A percentile compares a stretch with the other conserved stretches of the same genome.
These are phyloP conservation scores for Meiosimyza platycephala DNA, from an alignment of 2,888 invertebrate species.

Conservation along the genomic window DNA sequence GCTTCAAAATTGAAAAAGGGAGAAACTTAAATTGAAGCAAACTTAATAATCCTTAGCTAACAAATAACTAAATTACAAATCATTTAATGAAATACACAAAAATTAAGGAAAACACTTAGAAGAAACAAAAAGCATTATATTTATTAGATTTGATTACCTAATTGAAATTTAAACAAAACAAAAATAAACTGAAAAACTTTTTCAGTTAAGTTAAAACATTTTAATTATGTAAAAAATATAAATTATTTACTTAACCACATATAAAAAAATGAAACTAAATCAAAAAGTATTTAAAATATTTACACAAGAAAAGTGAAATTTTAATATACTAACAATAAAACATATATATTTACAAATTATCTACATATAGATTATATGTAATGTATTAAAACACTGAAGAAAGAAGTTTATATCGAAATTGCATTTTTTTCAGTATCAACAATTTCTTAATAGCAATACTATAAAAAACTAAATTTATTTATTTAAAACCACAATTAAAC, in stretches of 20 bases:
- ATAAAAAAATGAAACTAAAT: neutral
- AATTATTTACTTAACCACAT: no score
- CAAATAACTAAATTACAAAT: no score
- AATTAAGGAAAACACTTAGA: neutral
- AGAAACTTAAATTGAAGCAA: no score
- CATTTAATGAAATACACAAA: no score
- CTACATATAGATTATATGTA: neutral
- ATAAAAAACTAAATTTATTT: neutral
- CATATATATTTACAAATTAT: neutral
- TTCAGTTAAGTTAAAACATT: no score
- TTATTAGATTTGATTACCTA: conserved; percentile 25
- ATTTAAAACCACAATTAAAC: neutral
- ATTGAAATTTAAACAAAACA: conserved; percentile 26
- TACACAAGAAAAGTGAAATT: neutral
- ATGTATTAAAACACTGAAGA: neutral
- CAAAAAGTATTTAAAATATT: conserved; percentile 24
- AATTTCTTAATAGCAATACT: neutral
- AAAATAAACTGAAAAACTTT: no score
- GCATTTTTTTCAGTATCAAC: conserved; percentile 1
- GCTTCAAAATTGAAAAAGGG: no score
- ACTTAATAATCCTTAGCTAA: no score
- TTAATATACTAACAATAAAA: conserved; percentile 13
- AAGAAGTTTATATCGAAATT: conserved; percentile 10
- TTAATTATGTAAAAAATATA: no score
- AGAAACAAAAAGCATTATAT: conserved; percentile 13